Base-by-base conservation (phyloP, 2,888 invertebrate species). In the Drosophila lutescens region DNA sequence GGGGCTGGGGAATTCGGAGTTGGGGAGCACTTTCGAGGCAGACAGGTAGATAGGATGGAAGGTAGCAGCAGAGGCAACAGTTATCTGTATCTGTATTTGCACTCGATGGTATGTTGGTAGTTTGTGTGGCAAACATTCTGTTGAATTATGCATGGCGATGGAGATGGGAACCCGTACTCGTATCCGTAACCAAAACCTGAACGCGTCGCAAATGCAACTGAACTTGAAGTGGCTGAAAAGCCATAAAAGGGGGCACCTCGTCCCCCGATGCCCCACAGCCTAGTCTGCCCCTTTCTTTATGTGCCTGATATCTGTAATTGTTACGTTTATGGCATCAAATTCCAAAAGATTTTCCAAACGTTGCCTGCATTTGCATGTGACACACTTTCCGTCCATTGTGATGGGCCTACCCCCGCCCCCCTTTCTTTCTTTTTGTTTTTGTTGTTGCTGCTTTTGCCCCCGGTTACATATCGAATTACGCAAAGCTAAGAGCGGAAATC, bases 321-420 rank as follows among this genome's bases (percentile, higher is more conserved):
- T 77, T 74, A 69, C 77, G 79, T 73, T 78, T 80, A 85, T 80
- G 83, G 80, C 84, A 83, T 86, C 86, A 71, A 76, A 85, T 83
- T 78, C 78, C 78, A 73, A 55, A 49, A 58, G 68, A 70, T 67
- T 81, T 70, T 55, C 60, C 46, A 66, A 74, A 66, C 57, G 60
- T 20, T 74, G 66, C 40, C 56, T 78, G 76, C 77, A 83, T 86
- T 83, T 86, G 83, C 83, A 86, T 83, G 79, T 86, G 86, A 84
- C 83, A 84, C 83, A 86, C 86, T 79, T 47, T 86, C 54, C 47
- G 62, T 32, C 67, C 69, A 78, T 79, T 81, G 77, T 77, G 68
- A 78, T 26, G 38, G 34, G 44, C 67, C 60, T 38, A 34, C 47
- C 51, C 55, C 38, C 17, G 43, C 51, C 55, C 20, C 2, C 26